phyloP scores from a whole-genome alignment of 2,888 invertebrate genomes.

The Dryococelus australis region DNA sequence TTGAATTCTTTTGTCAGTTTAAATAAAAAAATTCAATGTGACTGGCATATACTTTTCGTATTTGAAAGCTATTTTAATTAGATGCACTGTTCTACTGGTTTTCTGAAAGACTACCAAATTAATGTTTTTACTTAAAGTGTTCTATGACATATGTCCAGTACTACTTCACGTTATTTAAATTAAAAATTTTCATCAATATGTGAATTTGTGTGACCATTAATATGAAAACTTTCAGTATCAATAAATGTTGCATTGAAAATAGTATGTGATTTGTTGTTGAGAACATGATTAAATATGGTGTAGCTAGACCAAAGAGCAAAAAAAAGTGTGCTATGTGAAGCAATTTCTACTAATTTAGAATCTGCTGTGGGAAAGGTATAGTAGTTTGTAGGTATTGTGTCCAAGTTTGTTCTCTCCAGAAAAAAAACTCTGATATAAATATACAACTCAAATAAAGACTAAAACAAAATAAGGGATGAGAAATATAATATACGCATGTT shows the following conservation, averaged over 20 bases:
- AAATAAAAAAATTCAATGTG: not conserved
- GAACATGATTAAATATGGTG: not conserved
- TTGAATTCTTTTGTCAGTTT: not conserved
- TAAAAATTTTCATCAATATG: not conserved
- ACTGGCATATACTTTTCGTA: not conserved
- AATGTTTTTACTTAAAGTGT: not conserved
- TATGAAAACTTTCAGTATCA: not conserved
- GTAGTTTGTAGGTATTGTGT: not conserved
- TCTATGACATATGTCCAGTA: not conserved
- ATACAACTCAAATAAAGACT: not conserved
- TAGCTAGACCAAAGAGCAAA: not conserved
- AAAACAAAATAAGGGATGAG: not conserved
- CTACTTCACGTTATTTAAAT: not conserved
- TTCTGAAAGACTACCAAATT: not conserved
- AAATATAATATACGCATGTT: not conserved
- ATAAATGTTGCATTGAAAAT: not conserved
- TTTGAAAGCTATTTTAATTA: not conserved
- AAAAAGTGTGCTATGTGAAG: not conserved
- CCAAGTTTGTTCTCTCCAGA: not conserved
- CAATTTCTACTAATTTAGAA: not conserved
- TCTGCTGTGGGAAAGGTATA: not conserved
- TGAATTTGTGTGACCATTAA: not conserved
- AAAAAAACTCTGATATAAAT: not conserved
- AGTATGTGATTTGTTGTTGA: not conserved
- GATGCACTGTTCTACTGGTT: not conserved